Evolutionary conservation across 2,797 vertebrate species (phyloP).

Genomic region (Pseudopleuronectes americanus): DNA sequence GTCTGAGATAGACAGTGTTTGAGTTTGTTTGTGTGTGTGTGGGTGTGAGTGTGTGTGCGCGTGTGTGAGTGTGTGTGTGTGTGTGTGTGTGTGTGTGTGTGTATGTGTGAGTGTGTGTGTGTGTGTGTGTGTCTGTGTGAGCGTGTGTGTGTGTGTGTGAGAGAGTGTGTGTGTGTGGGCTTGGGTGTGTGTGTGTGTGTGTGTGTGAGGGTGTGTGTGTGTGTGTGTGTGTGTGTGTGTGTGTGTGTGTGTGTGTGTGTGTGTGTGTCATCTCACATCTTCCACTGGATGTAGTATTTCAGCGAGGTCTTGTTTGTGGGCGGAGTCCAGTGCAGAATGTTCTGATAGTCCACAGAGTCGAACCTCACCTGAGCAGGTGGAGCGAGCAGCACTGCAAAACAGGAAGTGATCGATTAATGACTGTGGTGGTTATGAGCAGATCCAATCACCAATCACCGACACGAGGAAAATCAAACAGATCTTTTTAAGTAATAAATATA

Average conservation of each 20-base stretch:
- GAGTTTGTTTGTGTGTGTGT: background rate
- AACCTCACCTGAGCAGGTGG: constrained; percentile 72
- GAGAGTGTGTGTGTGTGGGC: too few species aligned
- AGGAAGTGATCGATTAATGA: constrained; percentile 1
- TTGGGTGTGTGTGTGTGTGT: too few species aligned
- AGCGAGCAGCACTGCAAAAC: constrained; percentile 34
- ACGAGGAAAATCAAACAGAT: too few species aligned
- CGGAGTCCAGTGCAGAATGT: constrained; percentile 75
- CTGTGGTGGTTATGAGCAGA: background rate
- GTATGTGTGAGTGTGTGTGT: too few species aligned
- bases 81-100: background rate
- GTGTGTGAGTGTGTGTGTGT: background rate
- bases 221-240: background rate
- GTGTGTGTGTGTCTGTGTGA: background rate
- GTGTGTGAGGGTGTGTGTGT: too few species aligned
- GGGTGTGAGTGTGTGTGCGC: too few species aligned
- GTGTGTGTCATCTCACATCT: constrained; percentile 79
- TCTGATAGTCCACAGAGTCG: constrained; percentile 79
- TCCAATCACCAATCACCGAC: background rate
- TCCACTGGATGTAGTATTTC: constrained; percentile 81
- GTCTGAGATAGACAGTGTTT: background rate
- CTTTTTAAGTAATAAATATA: too few species aligned
- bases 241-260: background rate
- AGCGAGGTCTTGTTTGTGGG: constrained; percentile 37
- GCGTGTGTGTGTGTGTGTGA: background rate